Percentiles rank a stretch among this genome's conserved stretches.
These are phyloP conservation scores for Proteles cristata DNA, from an alignment of 2,113 vertebrate genomes.

Conservation along the genomic window DNA sequence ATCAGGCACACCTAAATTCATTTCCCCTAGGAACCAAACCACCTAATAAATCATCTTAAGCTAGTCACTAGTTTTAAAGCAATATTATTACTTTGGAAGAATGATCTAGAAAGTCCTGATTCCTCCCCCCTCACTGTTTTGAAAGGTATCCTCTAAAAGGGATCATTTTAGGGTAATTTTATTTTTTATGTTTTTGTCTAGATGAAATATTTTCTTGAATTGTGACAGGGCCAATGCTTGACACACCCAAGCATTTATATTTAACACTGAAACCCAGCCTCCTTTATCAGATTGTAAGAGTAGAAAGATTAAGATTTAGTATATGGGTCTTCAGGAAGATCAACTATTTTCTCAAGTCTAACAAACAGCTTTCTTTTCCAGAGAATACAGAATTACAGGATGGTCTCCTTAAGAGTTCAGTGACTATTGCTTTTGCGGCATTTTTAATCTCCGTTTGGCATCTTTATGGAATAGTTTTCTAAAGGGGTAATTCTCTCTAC, in stretches of 20 bases:
- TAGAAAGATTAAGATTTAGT: constrained; percentile 66
- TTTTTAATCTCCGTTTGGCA: constrained; percentile 70
- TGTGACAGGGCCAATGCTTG: not conserved
- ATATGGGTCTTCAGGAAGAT: constrained; percentile 26
- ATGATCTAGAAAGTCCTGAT: constrained; percentile 9
- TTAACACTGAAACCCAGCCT: constrained; percentile 46
- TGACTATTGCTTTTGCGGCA: constrained; percentile 18
- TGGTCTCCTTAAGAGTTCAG: constrained; percentile 58
- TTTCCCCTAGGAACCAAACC: not conserved
- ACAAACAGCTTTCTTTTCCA: constrained; percentile 64
- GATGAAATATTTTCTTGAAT: constrained; percentile 47
- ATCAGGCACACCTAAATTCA: not conserved
- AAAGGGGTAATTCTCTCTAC: constrained; percentile 58
- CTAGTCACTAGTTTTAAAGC: constrained; percentile 21
- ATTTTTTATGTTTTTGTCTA: constrained; percentile 46
- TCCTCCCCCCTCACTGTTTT: not conserved
- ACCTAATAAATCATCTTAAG: not conserved
- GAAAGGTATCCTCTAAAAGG: constrained; percentile 39
- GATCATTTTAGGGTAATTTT: not conserved
- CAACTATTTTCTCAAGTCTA: not conserved
- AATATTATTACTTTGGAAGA: constrained; percentile 49
- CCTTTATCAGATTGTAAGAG: constrained; percentile 59
- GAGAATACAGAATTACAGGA: constrained; percentile 36
- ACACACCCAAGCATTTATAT: constrained; percentile 60
- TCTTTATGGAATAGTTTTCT: constrained; percentile 76